These are phyloP conservation scores for Fratercula arctica DNA, from an alignment of 2,797 vertebrate species.

Conservation along the genomic window DNA sequence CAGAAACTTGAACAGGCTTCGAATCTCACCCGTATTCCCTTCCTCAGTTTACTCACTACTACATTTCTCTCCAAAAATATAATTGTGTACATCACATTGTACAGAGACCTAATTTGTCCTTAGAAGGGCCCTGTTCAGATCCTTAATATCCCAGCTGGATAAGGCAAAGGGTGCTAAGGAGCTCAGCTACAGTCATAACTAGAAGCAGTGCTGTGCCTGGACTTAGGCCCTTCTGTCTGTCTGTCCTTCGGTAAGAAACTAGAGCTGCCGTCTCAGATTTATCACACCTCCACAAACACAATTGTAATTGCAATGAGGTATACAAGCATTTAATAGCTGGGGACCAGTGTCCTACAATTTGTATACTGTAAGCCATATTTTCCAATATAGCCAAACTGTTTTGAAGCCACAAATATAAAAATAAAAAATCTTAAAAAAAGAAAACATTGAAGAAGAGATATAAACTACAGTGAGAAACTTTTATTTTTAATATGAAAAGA, in stretches of 20 bases:
- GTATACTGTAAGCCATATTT: not conserved
- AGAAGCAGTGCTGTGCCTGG: not conserved
- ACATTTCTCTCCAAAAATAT: not conserved
- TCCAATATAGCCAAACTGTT: not conserved
- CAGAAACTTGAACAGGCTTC: not conserved
- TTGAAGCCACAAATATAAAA: not conserved
- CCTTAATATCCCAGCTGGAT: not conserved
- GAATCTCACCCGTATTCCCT: not conserved
- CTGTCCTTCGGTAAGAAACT: not conserved
- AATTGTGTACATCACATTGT: not conserved
- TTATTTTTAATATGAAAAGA: not conserved
- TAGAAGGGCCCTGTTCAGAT: not conserved
- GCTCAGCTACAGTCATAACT: fast-evolving
- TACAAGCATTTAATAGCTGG: not conserved
- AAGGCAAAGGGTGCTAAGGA: not conserved
- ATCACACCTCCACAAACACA: not conserved
- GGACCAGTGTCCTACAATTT: not conserved
- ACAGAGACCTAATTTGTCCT: not conserved
- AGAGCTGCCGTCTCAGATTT: not conserved
- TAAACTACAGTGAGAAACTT: not conserved
- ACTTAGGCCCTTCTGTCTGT: not conserved
- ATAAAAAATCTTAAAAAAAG: not conserved
- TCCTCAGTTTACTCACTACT: not conserved
- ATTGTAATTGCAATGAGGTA: not conserved
- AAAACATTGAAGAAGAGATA: not conserved